Base-by-base conservation (phyloP, 1,140 invertebrate genomes). In the Geopemphigus sp. region DNA sequence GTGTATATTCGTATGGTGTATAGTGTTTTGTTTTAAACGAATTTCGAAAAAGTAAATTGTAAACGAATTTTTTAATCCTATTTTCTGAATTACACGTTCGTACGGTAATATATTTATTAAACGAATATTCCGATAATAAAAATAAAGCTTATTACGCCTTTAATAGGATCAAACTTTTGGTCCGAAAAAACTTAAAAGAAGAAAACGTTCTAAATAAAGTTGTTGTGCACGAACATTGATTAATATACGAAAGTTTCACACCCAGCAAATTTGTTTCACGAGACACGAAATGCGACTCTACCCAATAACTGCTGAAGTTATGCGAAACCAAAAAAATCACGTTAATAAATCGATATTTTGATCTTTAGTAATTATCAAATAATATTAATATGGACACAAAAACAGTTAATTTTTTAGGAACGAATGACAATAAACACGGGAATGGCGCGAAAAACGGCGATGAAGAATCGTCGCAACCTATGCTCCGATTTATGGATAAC, bases 401-500 rank as follows among this genome's bases (percentile, higher is more conserved):
- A 61, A 78, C 22, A 63, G 74, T 78, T 63, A 78, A 61, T 78
- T 63, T 78, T 78, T 6, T 78, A 78, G 74, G 26, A 78, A 29
- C 74, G n/a, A 78, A 63, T 29, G 74, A 78, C 14, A 50, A 29
- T 19, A 78, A 78, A 50, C 59, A 63, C 2, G 74, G 74, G 17
- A 76, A 22, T 59, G 53, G 72, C 5, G 73, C 15, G 24, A 70
- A n/a, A 22, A 76, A 47, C 22, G 54, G 57, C 19, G 74, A 78
- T 26, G 74, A 61, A 17, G 74, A 78, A 29, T 61, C 57, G 14
- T 78, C 39, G 6, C 74, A 78, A 17, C 74, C 74, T 6, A 78
- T 78, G 74, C 74, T 78, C 39, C 74, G 74, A 32, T 78, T 78
- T 29, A 45, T 78, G 74, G 74, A 78, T 47, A 78, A 78, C 39